Conservation (phyloP, 2,113 vertebrate species). For the Elgaria multicarinata region DNA sequence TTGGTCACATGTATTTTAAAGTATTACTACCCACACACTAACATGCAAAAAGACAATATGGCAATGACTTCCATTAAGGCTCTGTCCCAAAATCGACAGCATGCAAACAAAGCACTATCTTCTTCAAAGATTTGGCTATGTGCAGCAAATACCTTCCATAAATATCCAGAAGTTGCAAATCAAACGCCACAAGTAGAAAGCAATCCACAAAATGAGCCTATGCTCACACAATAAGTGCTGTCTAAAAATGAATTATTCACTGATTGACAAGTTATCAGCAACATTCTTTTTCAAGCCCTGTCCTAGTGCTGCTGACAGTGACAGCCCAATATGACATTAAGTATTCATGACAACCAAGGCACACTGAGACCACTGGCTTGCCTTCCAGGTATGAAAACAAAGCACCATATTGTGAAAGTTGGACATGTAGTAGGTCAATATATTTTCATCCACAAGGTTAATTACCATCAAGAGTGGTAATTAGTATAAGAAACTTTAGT, state of each 20-base stretch:
- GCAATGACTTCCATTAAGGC: neutral
- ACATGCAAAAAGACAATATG: neutral
- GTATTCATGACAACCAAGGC: neutral
- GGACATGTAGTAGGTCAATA: rapidly evolving
- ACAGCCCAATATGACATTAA: neutral
- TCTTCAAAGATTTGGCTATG: neutral
- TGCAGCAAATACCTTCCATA: neutral
- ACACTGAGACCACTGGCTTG: neutral
- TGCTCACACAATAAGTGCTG: no score
- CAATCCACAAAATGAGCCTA: neutral
- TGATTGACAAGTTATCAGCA: neutral
- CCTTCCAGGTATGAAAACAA: neutral
- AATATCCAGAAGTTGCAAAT: neutral
- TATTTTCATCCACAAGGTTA: neutral
- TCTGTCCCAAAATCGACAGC: neutral
- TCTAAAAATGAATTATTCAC: neutral
- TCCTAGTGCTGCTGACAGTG: neutral
- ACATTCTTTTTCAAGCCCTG: neutral
- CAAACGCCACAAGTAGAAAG: neutral
- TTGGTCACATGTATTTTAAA: no score
- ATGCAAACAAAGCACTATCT: neutral
- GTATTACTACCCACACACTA: neutral
- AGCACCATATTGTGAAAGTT: neutral
- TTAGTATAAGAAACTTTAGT: neutral
- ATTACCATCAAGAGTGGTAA: neutral